Conservation (phyloP, 1,140 invertebrate genomes). For the Oryzaephilus surinamensis region DNA sequence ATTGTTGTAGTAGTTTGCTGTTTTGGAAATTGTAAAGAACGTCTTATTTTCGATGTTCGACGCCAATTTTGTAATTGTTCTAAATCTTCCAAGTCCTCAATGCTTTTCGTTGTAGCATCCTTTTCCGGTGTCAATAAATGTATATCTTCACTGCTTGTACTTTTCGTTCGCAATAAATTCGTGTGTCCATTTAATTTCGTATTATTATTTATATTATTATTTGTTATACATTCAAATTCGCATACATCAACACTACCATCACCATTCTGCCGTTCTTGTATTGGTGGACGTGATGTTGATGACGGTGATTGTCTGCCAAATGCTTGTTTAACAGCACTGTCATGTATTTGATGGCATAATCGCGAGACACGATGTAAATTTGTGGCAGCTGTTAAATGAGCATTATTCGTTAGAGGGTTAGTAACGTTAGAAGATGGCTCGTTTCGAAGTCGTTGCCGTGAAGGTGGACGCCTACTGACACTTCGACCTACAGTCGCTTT, state of each 20-base stretch:
- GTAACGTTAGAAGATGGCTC: slow-evolving; percentile 15
- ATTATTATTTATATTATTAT: slow-evolving; percentile 27
- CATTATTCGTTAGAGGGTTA: too few relatives aligned
- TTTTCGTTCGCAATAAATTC: slow-evolving; percentile 32
- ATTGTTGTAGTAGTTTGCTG: slow-evolving; percentile 16
- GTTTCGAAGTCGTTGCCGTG: slow-evolving; percentile 30
- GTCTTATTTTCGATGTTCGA: slow-evolving; percentile 43
- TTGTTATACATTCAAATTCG: too few relatives aligned
- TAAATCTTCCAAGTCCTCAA: slow-evolving; percentile 30
- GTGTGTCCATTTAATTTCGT: slow-evolving; percentile 15
- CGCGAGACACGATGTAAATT: slow-evolving; percentile 35
- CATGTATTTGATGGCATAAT: slow-evolving; percentile 35
- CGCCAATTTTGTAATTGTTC: slow-evolving; percentile 41
- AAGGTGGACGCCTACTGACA: slow-evolving; percentile 38
- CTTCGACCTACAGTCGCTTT: slow-evolving; percentile 40
- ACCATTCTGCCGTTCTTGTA: slow-evolving; percentile 19
- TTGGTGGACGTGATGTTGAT: slow-evolving; percentile 7
- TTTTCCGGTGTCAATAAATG: slow-evolving; percentile 19
- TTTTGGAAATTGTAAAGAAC: slow-evolving; percentile 52
- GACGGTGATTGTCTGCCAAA: slow-evolving; percentile 24
- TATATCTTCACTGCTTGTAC: slow-evolving; percentile 41
- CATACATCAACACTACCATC: slow-evolving; percentile 27
- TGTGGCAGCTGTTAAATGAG: slow-evolving; percentile 21
- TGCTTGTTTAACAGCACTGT: slow-evolving; percentile 27
- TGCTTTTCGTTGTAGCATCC: slow-evolving; percentile 24